Evolutionary conservation across 2,113 vertebrate species (phyloP).

Genomic region (Tretioscincus oriximinensis): DNA sequence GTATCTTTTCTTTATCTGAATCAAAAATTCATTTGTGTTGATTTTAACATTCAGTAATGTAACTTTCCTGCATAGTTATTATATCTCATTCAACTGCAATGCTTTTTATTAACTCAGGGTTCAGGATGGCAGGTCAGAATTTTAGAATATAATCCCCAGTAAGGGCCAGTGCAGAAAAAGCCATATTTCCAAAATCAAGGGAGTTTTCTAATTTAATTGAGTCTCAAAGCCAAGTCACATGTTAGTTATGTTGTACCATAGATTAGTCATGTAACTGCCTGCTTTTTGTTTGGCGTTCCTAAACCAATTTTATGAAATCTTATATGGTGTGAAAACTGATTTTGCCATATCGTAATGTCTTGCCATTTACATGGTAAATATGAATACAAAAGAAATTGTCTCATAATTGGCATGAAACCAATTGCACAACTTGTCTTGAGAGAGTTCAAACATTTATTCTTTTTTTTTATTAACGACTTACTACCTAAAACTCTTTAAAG

Average conservation of each 20-base stretch:
- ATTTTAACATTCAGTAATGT: neutral
- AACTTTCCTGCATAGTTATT: slow-evolving; percentile 4
- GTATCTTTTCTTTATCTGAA: neutral
- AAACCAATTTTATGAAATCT: neutral
- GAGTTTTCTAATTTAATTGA: neutral
- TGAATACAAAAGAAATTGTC: neutral
- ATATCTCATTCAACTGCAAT: too few species aligned
- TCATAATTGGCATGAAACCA: neutral
- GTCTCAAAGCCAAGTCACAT: neutral
- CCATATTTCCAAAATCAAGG: neutral
- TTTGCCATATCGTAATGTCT: neutral
- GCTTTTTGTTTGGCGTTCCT: neutral
- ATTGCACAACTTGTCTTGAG: neutral
- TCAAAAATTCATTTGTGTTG: neutral
- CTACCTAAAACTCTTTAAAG: neutral
- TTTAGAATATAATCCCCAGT: too few species aligned
- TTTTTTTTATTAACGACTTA: neutral
- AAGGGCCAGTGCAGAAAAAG: neutral
- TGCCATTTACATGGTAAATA: neutral
- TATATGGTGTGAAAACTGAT: neutral
- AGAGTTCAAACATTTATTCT: neutral
- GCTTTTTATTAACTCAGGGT: too few species aligned
- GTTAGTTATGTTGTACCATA: neutral
- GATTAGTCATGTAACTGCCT: neutral
- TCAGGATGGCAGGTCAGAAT: too few species aligned